phyloP scores from a whole-genome alignment of 2,888 invertebrate genomes.

The Vanessa cardui region DNA sequence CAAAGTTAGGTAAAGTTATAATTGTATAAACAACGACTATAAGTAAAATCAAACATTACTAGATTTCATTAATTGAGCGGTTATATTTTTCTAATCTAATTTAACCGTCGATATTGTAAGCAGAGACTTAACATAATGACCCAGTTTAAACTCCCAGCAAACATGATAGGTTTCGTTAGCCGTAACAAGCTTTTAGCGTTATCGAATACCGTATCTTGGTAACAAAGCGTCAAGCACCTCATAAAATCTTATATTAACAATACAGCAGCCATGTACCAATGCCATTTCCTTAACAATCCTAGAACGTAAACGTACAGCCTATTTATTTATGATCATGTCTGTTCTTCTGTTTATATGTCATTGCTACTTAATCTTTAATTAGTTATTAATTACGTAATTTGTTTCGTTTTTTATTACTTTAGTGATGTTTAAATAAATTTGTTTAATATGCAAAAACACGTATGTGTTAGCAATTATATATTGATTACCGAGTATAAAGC shows the following conservation, averaged over 20 bases:
- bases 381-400: no score
- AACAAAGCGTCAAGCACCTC: slow-evolving; percentile 18
- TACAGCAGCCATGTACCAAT: slow-evolving; percentile 4
- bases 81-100: slow-evolving; percentile 2
- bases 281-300: slow-evolving; percentile 13
- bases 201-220: slow-evolving; percentile 20
- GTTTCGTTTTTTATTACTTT: no score
- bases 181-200: slow-evolving; percentile 21
- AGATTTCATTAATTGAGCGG: no score
- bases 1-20: no score
- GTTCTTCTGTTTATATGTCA: neutral
- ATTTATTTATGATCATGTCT: neutral
- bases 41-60: no score
- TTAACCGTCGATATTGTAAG: neutral
- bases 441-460: no score
- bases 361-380: no score
- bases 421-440: no score
- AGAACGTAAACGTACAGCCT: neutral
- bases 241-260: slow-evolving; percentile 13
- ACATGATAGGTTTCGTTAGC: slow-evolving; percentile 27
- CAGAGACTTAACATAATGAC: slow-evolving; percentile 28
- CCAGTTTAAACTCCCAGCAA: slow-evolving; percentile 23
- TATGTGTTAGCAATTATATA: no score
- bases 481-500: no score
- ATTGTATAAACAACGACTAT: no score